phyloP scores from a whole-genome alignment of 2,797 vertebrate genomes.

The Chelmon rostratus region DNA sequence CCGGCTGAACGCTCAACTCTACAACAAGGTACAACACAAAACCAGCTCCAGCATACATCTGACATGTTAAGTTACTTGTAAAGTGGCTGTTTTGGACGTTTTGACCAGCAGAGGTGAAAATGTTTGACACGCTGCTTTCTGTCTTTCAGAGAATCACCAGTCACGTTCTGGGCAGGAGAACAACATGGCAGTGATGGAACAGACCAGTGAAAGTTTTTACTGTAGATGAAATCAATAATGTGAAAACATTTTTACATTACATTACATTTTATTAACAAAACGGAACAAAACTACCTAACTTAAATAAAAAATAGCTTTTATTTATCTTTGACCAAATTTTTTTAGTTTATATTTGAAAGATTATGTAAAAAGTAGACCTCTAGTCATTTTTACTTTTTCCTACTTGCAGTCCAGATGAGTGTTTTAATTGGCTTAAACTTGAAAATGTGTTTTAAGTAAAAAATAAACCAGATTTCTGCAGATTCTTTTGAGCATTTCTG shows the following conservation, averaged over 20 bases:
- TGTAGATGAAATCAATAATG: constrained; percentile 13
- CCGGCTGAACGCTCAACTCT: constrained; percentile 91
- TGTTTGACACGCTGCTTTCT: too few species aligned
- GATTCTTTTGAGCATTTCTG: background rate
- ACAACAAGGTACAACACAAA: constrained; percentile 87
- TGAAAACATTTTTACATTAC: constrained; percentile 11
- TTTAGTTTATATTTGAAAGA: constrained; percentile 25
- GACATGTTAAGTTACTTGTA: too few species aligned
- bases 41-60: too few species aligned
- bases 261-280: background rate
- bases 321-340: constrained; percentile 23
- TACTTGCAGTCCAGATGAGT: background rate
- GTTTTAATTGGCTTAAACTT: constrained; percentile 13
- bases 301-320: constrained; percentile 7
- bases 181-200: constrained; percentile 69
- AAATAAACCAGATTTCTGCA: constrained; percentile 58
- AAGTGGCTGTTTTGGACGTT: too few species aligned
- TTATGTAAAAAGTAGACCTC: constrained; percentile 45
- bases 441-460: constrained; percentile 38
- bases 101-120: too few species aligned
- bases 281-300: constrained; percentile 40
- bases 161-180: constrained; percentile 66
- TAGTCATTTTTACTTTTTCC: background rate
- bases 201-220: background rate
- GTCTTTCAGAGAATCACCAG: constrained; percentile 79